These are phyloP conservation scores for Epinephelus fuscoguttatus DNA, from an alignment of 2,113 vertebrate genomes.

Conservation along the genomic window DNA sequence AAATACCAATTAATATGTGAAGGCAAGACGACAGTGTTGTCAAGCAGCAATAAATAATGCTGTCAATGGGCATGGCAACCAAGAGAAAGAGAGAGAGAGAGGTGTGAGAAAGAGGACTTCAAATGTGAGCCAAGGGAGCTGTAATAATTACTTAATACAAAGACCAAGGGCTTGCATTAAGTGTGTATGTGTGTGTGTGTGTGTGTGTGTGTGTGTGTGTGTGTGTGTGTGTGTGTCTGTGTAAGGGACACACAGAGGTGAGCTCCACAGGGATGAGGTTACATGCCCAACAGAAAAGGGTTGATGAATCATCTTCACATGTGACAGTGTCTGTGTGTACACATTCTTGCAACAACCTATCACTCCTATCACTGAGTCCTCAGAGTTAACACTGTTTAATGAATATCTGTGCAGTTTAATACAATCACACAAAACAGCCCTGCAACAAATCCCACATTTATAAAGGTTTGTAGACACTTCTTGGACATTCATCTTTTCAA, in stretches of 20 bases:
- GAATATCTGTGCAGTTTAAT: background rate
- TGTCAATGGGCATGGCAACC: constrained; percentile 32
- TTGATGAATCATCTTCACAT: constrained; percentile 41
- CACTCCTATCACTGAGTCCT: background rate
- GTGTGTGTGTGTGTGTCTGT: background rate
- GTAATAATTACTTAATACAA: constrained; percentile 48
- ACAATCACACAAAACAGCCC: background rate
- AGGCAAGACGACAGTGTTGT: constrained; percentile 47
- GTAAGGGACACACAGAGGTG: constrained; percentile 7
- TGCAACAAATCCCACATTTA: background rate
- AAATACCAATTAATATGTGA: constrained; percentile 61
- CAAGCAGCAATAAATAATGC: constrained; percentile 60
- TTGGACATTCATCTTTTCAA: background rate
- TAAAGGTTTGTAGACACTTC: background rate
- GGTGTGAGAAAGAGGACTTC: constrained; percentile 1
- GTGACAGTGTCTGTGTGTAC: constrained; percentile 6
- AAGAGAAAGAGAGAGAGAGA: constrained; percentile 22
- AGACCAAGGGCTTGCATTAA: background rate
- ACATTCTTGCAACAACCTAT: background rate
- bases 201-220: constrained; percentile 1
- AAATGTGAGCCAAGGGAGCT: constrained; percentile 44
- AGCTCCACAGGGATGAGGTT: constrained; percentile 24
- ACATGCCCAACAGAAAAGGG: constrained; percentile 1
- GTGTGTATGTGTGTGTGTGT: constrained; percentile 7
- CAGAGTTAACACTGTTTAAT: background rate